Evolutionary conservation across 2,888 invertebrate genomes (phyloP).

Genomic region (Meandrusa payeni): DNA sequence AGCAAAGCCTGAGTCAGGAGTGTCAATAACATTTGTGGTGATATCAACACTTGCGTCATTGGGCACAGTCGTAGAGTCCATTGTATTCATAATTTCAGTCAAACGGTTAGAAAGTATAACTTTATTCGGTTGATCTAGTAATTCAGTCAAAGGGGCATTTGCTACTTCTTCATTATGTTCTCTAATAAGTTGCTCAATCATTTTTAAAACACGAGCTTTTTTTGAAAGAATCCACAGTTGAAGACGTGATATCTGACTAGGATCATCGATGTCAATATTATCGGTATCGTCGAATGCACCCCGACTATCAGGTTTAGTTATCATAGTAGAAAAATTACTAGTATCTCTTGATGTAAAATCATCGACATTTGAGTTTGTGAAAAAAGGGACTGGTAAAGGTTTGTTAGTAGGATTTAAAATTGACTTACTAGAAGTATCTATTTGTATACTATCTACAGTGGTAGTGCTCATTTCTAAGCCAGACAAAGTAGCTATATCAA

Average conservation of each 20-base stretch:
- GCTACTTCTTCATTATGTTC: slow-evolving; percentile 68
- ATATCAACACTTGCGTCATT: slow-evolving; percentile 27
- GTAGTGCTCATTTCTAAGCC: slow-evolving; percentile 36
- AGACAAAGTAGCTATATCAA: slow-evolving; percentile 40
- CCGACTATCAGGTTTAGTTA: slow-evolving; percentile 34
- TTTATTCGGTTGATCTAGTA: slow-evolving; percentile 46
- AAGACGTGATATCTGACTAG: slow-evolving; percentile 55
- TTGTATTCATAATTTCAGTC: slow-evolving; percentile 61
- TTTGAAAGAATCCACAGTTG: slow-evolving; percentile 72
- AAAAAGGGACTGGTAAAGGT: slow-evolving; percentile 51
- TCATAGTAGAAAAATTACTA: slow-evolving; percentile 33
- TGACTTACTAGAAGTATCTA: slow-evolving; percentile 30
- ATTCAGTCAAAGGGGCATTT: slow-evolving; percentile 54
- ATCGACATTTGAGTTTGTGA: slow-evolving; percentile 52
- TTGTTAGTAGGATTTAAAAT: slow-evolving; percentile 45
- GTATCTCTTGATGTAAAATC: slow-evolving; percentile 44
- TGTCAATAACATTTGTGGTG: slow-evolving; percentile 3
- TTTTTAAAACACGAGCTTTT: slow-evolving; percentile 71
- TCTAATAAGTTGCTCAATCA: slow-evolving; percentile 72
- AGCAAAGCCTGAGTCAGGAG: not conserved
- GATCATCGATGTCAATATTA: slow-evolving; percentile 44
- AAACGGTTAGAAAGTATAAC: slow-evolving; percentile 58
- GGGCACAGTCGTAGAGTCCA: slow-evolving; percentile 52
- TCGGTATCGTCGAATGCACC: slow-evolving; percentile 37
- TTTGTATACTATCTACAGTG: slow-evolving; percentile 37